A percentile compares a stretch with the other conserved stretches of the same genome.
Evolutionary conservation across 2,113 vertebrate genomes (phyloP).

Genomic region (Bolborhynchus lineola): DNA sequence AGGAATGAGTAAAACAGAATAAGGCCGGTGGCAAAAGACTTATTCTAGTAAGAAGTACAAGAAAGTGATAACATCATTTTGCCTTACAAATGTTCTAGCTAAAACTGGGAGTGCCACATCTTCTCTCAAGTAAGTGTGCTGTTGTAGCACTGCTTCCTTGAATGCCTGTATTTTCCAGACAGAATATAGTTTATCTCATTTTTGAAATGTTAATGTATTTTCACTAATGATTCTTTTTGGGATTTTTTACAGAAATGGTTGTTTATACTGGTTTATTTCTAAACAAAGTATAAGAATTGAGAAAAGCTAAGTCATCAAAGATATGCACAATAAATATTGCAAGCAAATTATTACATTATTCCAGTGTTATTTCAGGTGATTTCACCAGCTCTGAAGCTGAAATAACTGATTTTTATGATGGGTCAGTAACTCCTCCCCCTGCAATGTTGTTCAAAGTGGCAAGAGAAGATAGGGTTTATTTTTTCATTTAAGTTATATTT

Average conservation of each 20-base stretch:
- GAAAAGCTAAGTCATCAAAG: background rate
- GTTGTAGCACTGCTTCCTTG: background rate
- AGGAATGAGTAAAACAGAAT: background rate
- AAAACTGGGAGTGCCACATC: background rate
- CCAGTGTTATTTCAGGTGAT: background rate
- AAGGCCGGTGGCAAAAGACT: background rate
- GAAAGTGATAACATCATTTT: background rate
- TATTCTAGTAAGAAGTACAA: accelerated
- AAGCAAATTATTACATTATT: background rate
- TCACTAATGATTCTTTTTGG: background rate
- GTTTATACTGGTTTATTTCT: background rate
- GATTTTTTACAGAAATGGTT: background rate
- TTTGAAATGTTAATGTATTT: background rate
- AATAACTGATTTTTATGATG: background rate
- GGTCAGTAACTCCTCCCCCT: background rate
- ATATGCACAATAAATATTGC: background rate
- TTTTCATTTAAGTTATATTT: background rate
- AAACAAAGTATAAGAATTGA: background rate
- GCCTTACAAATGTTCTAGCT: background rate
- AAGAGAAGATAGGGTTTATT: background rate
- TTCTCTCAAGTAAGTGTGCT: background rate
- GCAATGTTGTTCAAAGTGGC: background rate
- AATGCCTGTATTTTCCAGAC: background rate
- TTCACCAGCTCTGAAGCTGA: background rate
- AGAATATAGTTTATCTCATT: background rate